Base-by-base conservation (phyloP, 2,888 invertebrate genomes). In the Ichneumoninae sp. region DNA sequence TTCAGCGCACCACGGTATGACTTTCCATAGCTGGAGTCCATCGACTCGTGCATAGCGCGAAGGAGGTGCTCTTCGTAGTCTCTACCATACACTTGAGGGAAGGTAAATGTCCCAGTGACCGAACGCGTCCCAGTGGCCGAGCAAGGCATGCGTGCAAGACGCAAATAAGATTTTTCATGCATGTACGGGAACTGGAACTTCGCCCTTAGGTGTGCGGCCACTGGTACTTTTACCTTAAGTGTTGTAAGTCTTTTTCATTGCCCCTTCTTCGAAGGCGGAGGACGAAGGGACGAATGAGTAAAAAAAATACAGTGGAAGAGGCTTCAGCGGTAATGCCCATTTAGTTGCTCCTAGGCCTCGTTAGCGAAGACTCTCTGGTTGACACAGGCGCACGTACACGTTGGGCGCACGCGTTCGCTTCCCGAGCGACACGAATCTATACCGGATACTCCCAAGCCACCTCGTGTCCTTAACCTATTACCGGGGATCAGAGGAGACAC, bases 401-500 rank as follows among this genome's bases (percentile, higher is more conserved):
- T 44, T 30, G 30, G 40, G 70, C 33, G 47, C 60, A 47, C 78
- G 70, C 16, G 70, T 44, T 47, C n/a, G 50, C 22, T 71, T 52
- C 52, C 13, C 36, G 80, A 44, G 30, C 57, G 71, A 66, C 65
- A 70, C 50, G 66, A 83, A 76, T 33, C 60, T 47, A 80, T 65
- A 83, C 71, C 52, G 50, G 65, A 83, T 60, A 50, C 57, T 44
- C 66, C 65, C 62, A 16, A 52, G 68, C 83, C 74, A 26, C 40
- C 74, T 62, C 72, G 62, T 77, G 80, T 74, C 72, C 83, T 84
- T 84, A 77, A 77, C 80, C 80, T 77, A 84, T 84, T 84, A 84
- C 80, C 72, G 69, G 70, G 68, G 68, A 77, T 84, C 77, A 77
- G 52, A 66, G 44, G 76, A 62, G 80, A 80, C 80, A 47, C 68